A percentile compares a stretch with the other conserved stretches of the same genome.
Evolutionary conservation across 2,797 vertebrate species (phyloP).

Genomic region (Pseudochirops cupreus): DNA sequence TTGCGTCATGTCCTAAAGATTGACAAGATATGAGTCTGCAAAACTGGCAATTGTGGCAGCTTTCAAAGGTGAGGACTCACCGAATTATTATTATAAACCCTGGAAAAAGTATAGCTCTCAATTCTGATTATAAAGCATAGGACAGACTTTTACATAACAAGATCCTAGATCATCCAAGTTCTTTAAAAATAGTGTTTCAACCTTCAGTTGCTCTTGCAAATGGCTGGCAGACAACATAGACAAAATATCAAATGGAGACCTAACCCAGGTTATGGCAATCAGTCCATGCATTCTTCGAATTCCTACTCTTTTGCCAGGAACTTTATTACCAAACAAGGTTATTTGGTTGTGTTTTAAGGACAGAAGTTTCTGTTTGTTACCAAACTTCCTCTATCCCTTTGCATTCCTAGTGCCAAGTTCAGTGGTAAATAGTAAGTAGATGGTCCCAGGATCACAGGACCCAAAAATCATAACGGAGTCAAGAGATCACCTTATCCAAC

Average conservation of each 20-base stretch:
- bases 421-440: neutral
- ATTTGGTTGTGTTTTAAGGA: neutral
- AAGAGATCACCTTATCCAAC: neutral
- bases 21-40: neutral
- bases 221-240: neutral
- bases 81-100: neutral
- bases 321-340: neutral
- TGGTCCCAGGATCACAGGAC: neutral
- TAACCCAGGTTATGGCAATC: neutral
- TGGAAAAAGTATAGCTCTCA: neutral
- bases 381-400: neutral
- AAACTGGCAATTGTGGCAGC: neutral
- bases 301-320: neutral
- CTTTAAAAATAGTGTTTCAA: neutral
- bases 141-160: conserved; percentile 12
- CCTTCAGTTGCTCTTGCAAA: neutral
- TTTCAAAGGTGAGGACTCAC: neutral
- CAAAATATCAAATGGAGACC: neutral
- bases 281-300: neutral
- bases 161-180: neutral
- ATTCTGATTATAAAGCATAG: neutral
- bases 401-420: neutral
- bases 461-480: neutral
- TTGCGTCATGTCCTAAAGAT: neutral
- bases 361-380: neutral